These are phyloP conservation scores for Thamnaconus septentrionalis DNA, from an alignment of 2,113 vertebrate genomes.

Conservation along the genomic window DNA sequence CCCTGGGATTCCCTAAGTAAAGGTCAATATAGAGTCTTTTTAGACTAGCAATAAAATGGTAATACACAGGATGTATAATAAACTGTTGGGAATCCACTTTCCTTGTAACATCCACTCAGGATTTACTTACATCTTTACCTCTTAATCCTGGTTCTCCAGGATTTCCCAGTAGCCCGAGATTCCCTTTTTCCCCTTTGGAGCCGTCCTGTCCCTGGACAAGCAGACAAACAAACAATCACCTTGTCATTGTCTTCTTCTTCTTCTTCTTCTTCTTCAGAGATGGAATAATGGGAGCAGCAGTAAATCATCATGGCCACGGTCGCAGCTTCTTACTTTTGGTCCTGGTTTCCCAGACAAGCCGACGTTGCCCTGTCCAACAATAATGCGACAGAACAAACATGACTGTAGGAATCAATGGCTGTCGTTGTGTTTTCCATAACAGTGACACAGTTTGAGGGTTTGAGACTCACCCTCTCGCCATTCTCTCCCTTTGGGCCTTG, in stretches of 20 bases:
- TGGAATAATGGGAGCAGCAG: background rate
- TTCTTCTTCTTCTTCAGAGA: no score
- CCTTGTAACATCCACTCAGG: conserved; percentile 51
- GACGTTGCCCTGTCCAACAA: conserved; percentile 83
- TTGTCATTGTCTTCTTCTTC: no score
- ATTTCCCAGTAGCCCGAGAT: conserved; percentile 72
- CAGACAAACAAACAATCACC: background rate
- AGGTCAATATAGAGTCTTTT: no score
- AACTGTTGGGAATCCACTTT: background rate
- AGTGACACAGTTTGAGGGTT: background rate
- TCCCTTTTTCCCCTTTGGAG: conserved; percentile 79
- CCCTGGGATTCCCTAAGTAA: conserved; percentile 68
- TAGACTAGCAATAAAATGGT: no score
- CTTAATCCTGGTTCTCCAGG: conserved; percentile 83
- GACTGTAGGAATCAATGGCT: background rate
- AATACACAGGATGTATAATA: no score
- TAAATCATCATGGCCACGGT: background rate
- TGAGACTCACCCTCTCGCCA: conserved; percentile 83
- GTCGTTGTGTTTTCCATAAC: background rate
- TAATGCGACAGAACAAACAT: conserved; percentile 3
- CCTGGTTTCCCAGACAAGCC: conserved; percentile 89
- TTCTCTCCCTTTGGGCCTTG: conserved; percentile 84
- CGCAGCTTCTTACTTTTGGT: conserved; percentile 78
- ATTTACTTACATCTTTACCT: conserved; percentile 95
- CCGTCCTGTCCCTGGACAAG: conserved; percentile 79